These are phyloP conservation scores for Ommatoiulus sabulosus DNA, from an alignment of 2,888 invertebrate species.

Conservation along the genomic window DNA sequence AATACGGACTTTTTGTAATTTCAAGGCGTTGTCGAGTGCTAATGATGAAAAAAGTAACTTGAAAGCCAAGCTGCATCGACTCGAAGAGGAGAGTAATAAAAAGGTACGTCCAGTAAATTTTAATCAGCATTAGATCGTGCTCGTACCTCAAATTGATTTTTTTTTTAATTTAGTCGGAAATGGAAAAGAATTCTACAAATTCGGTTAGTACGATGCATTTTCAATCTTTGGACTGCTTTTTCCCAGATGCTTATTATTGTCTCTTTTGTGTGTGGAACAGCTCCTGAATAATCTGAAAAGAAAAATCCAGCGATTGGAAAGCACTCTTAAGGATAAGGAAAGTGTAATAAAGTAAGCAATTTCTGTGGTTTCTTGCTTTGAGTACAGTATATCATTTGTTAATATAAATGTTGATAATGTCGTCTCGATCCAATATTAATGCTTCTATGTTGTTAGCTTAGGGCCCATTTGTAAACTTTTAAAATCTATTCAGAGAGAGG, in stretches of 20 bases:
- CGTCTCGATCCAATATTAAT: no score
- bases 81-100: slow-evolving; percentile 67
- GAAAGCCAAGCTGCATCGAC: slow-evolving; percentile 66
- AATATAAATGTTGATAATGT: no score
- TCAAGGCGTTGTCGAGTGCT: slow-evolving; percentile 65
- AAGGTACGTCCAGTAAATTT: slow-evolving; percentile 63
- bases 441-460: no score
- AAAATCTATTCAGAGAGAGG: no score
- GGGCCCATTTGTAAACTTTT: no score
- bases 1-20: slow-evolving; percentile 56
- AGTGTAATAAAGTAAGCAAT: slow-evolving; percentile 52
- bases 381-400: no score
- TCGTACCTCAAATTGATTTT: not conserved
- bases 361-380: not conserved
- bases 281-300: slow-evolving; percentile 54
- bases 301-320: slow-evolving; percentile 51
- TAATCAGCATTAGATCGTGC: not conserved
- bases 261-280: not conserved
- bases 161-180: not conserved
- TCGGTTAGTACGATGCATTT: not conserved
- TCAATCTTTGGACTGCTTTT: not conserved
- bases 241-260: not conserved
- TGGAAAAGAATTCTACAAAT: not conserved
- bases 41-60: slow-evolving; percentile 66
- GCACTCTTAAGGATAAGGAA: slow-evolving; percentile 53